phyloP scores from a whole-genome alignment of 2,113 vertebrate species.

The Deroptyus accipitrinus region DNA sequence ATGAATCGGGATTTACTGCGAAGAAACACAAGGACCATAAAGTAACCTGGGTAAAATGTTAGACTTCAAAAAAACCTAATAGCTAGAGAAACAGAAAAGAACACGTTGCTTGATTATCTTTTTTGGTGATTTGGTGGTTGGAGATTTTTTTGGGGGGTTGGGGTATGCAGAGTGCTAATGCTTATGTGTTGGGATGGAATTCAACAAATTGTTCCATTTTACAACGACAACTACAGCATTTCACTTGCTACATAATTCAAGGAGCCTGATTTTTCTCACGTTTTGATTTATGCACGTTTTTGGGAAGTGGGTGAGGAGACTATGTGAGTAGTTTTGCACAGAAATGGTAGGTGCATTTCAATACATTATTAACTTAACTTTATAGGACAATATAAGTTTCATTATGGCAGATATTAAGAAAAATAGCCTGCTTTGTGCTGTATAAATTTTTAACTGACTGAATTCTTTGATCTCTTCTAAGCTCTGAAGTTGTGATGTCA shows the following conservation, averaged over 20 bases:
- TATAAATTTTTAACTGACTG: not conserved
- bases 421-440: not conserved
- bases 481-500: not conserved
- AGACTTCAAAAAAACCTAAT: not conserved
- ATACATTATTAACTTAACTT: not conserved
- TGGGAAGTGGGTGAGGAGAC: not conserved
- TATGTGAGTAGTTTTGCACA: not conserved
- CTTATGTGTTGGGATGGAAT: not conserved
- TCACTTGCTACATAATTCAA: not conserved
- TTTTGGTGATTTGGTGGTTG: not conserved
- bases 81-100: not conserved
- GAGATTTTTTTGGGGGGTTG: not conserved
- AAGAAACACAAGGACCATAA: not conserved
- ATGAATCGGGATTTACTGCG: not conserved
- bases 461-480: not conserved
- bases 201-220: not conserved
- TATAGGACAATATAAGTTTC: not conserved
- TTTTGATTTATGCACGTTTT: not conserved
- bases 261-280: not conserved
- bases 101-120: fast-evolving
- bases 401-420: not conserved
- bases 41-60: not conserved
- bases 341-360: not conserved
- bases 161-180: not conserved
- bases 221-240: not conserved